A percentile compares a stretch with the other conserved stretches of the same genome.
These are phyloP conservation scores for Microchrysa polita DNA, from an alignment of 2,888 invertebrate genomes.

Conservation along the genomic window DNA sequence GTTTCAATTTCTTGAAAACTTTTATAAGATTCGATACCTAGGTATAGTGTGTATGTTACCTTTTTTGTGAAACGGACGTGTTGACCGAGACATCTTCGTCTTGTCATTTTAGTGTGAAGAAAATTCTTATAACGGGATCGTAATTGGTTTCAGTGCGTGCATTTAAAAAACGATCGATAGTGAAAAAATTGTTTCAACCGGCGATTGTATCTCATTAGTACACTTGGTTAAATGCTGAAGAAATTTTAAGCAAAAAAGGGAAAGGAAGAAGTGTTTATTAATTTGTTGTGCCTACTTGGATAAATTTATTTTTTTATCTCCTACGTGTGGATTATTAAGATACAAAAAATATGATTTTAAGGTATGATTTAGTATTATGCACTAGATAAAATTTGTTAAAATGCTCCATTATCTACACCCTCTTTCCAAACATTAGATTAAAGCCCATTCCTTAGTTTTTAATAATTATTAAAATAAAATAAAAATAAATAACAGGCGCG, in stretches of 20 bases:
- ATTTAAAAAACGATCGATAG: conserved; percentile 23
- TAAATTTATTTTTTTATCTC: conserved; percentile 24
- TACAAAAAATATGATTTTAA: conserved; percentile 45
- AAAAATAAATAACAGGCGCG: too few relatives aligned
- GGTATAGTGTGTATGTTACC: conserved; percentile 27
- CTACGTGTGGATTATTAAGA: conserved; percentile 36
- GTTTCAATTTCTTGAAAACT: conserved; percentile 32
- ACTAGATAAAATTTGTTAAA: too few relatives aligned
- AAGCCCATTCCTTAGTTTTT: too few relatives aligned
- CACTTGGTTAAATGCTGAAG: conserved; percentile 33
- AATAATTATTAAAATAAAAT: too few relatives aligned
- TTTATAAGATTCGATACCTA: conserved; percentile 12
- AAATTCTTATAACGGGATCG: conserved; percentile 26
- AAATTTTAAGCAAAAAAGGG: conserved; percentile 39
- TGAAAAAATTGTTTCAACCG: conserved; percentile 23
- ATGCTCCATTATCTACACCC: too few relatives aligned
- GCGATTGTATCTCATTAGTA: not conserved
- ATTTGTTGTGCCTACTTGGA: conserved; percentile 18
- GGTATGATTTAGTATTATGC: too few relatives aligned
- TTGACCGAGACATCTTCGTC: conserved; percentile 5
- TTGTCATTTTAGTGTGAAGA: conserved; percentile 12
- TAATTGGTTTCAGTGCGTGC: not conserved
- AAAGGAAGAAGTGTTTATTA: conserved; percentile 33
- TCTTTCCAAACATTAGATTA: too few relatives aligned
- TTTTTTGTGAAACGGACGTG: not conserved